These are phyloP conservation scores for Spondyliosoma cantharus DNA, from an alignment of 2,797 vertebrate species.

Conservation along the genomic window DNA sequence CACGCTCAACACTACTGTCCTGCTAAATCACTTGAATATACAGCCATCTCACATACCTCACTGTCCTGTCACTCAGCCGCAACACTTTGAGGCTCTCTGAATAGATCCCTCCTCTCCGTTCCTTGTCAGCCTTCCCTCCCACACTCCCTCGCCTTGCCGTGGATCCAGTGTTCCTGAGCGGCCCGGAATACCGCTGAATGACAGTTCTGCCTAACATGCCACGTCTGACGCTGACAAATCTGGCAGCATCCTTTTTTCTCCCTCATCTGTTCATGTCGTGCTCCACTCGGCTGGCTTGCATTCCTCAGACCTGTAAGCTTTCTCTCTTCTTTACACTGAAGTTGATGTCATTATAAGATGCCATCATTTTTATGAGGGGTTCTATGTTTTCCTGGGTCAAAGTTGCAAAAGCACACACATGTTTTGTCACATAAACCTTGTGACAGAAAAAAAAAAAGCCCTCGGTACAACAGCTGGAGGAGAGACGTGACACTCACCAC, in stretches of 20 bases:
- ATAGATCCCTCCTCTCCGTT: slow-evolving; percentile 48
- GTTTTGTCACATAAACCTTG: slow-evolving; percentile 17
- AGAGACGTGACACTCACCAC: slow-evolving; percentile 33
- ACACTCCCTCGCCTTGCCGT: slow-evolving; percentile 53
- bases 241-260: slow-evolving; percentile 59
- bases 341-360: too few relatives aligned
- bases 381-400: slow-evolving; percentile 1
- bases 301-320: neutral
- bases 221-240: slow-evolving; percentile 63
- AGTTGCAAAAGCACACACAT: neutral
- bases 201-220: slow-evolving; percentile 66
- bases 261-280: slow-evolving; percentile 54
- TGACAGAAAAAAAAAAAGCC: slow-evolving; percentile 7
- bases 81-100: slow-evolving; percentile 45
- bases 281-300: slow-evolving; percentile 46
- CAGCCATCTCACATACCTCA: slow-evolving; percentile 38
- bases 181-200: slow-evolving; percentile 65
- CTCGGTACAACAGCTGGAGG: slow-evolving; percentile 32
- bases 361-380: neutral
- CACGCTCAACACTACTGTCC: slow-evolving; percentile 24
- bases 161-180: slow-evolving; percentile 57
- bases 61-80: slow-evolving; percentile 65
- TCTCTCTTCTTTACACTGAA: neutral
- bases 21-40: slow-evolving; percentile 38
- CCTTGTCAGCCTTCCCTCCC: slow-evolving; percentile 69